These are phyloP conservation scores for Sycobia sp. DNA, from an alignment of 1,140 invertebrate genomes.

Conservation along the genomic window DNA sequence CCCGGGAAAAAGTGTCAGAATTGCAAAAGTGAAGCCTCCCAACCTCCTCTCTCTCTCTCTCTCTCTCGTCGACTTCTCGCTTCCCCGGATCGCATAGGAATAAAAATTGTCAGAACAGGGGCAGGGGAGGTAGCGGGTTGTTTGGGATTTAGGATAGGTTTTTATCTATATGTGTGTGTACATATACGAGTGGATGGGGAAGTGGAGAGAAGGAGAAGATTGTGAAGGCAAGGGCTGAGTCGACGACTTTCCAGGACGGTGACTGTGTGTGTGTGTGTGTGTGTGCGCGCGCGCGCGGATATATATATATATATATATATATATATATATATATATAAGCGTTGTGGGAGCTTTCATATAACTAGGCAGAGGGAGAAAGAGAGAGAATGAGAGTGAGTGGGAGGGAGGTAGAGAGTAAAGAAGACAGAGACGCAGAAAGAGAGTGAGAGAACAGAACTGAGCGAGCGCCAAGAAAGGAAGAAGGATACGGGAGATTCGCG, in stretches of 20 bases:
- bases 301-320: too few relatives aligned
- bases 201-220: constrained; percentile 37
- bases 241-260: constrained; percentile 53
- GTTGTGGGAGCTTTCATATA: constrained; percentile 34
- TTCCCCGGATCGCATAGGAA: constrained; percentile 16
- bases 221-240: too few relatives aligned
- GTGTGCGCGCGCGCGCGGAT: background rate
- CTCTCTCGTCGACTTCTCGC: background rate
- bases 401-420: background rate
- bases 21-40: constrained; percentile 32
- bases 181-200: constrained; percentile 17
- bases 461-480: constrained; percentile 34
- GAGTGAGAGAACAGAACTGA: background rate
- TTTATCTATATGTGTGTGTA: constrained; percentile 28
- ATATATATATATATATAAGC: constrained; percentile 46
- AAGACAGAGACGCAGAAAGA: background rate
- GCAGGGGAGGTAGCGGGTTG: too few relatives aligned
- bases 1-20: constrained; percentile 37
- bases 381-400: background rate
- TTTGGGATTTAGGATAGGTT: constrained; percentile 47
- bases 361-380: too few relatives aligned
- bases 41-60: background rate
- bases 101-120: constrained; percentile 36
- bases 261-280: constrained; percentile 29
- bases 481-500: constrained; percentile 43